phyloP scores from a whole-genome alignment of 1,140 invertebrate species.

The Heliconius eleuchia region DNA sequence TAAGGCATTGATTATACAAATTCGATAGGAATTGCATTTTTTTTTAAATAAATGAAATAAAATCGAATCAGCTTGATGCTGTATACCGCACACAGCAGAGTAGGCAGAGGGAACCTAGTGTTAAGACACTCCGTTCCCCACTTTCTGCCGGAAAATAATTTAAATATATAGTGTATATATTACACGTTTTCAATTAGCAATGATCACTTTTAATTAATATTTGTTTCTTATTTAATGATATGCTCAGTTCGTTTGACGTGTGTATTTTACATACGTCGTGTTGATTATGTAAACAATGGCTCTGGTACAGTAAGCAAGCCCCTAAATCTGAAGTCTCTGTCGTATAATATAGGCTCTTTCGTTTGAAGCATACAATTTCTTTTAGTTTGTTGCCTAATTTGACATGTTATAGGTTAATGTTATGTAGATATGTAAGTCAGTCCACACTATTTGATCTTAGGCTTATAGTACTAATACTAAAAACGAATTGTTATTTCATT shows the following conservation, averaged over 20 bases:
- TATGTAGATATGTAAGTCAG: neutral
- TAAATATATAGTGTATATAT: too few species aligned
- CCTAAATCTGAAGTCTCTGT: neutral
- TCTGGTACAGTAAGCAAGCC: neutral
- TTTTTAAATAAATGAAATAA: neutral
- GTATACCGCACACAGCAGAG: too few species aligned
- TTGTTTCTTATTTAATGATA: neutral
- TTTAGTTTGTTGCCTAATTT: neutral
- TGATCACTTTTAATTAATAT: neutral
- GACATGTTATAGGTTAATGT: neutral
- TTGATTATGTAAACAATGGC: constrained; percentile 29
- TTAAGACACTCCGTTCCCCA: too few species aligned
- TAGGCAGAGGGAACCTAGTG: too few species aligned
- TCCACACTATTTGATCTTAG: neutral
- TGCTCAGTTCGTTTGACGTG: neutral
- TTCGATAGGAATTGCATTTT: constrained; percentile 62
- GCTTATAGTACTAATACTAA: neutral
- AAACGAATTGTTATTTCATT: neutral
- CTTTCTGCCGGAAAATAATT: too few species aligned
- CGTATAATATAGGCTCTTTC: neutral
- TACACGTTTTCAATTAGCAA: neutral
- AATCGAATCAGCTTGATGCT: too few species aligned
- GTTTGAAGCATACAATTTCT: neutral
- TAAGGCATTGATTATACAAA: constrained; percentile 35
- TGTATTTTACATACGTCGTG: constrained; percentile 20